Conservation (phyloP, 1,140 invertebrate genomes). For the Mya arenaria region DNA sequence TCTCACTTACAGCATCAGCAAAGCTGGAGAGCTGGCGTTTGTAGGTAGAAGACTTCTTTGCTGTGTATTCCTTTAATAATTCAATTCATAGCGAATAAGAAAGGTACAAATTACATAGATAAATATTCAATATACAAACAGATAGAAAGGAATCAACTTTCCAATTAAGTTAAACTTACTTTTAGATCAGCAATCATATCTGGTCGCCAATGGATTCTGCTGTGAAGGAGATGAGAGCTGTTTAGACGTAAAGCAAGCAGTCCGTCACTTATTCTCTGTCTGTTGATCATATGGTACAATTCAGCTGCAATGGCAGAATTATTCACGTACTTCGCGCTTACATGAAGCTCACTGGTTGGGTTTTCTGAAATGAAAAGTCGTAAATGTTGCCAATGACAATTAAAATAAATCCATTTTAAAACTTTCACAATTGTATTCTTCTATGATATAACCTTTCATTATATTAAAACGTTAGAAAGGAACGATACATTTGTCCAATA, state of each 20-base stretch:
- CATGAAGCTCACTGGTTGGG: slow-evolving; percentile 55
- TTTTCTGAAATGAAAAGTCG: slow-evolving; percentile 64
- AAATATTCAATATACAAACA: too few relatives aligned
- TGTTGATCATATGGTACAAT: slow-evolving; percentile 64
- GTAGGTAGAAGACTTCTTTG: neutral
- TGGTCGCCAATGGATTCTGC: slow-evolving; percentile 90
- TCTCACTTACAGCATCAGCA: neutral
- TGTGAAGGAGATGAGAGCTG: slow-evolving; percentile 91
- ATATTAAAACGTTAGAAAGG: too few relatives aligned
- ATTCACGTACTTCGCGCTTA: slow-evolving; percentile 65
- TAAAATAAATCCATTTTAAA: too few relatives aligned
- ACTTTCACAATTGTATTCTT: too few relatives aligned
- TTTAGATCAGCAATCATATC: slow-evolving; percentile 85
- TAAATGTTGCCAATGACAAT: too few relatives aligned
- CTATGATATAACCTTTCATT: too few relatives aligned
- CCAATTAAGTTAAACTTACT: slow-evolving; percentile 68
- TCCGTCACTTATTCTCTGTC: slow-evolving; percentile 67
- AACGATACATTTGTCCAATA: too few relatives aligned
- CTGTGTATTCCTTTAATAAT: neutral
- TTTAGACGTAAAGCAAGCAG: slow-evolving; percentile 88
- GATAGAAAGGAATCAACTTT: too few relatives aligned
- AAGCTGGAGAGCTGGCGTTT: slow-evolving; percentile 1
- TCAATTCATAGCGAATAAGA: too few relatives aligned
- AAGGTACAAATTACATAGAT: too few relatives aligned
- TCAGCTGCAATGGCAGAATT: slow-evolving; percentile 62